Evolutionary conservation across 2,797 vertebrate species (phyloP), one percentile per base, ranked within the genome.

Genomic region (Bovichtus diacanthus): DNA sequence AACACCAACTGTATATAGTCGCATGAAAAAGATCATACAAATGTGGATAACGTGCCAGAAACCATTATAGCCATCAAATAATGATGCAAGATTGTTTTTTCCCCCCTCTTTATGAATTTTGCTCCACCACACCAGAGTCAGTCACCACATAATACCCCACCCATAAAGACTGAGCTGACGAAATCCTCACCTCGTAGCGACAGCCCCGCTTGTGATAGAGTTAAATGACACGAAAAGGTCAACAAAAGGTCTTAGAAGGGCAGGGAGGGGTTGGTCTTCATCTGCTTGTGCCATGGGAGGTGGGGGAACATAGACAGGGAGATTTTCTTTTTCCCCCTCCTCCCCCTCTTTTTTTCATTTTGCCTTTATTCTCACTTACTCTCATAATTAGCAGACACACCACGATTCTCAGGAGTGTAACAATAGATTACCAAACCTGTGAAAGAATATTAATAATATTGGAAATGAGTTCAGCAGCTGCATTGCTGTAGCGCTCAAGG

Each of bases 161-260:
- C 60, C 64, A 58, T 34, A 68, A 59, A 44, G 59, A 58, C 53
- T 34, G 53, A 83, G 68, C 21, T 81, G 71, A 88, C 41, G 82
- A 44, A 80, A 78, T 72, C 77, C 74, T 78, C 76, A 82, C 62
- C 83, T 82, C 74, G 16, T 44, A 47, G 67, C 11, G 6, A 88
- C 79, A 83, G 76, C 19, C 76, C 61, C 79, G 70, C 82, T 87
- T 83, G 84, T 89, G 78, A 90, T 64, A 38, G 65, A 82, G 79
- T 80, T 75, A 90, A 88, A 87, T 84, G 87, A 93, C 88, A 88
- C 60, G 41, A 62, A 94, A 95, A 94, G 93, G 93, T 92, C 93
- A 93, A 38, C 63, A 44, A 94, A 95, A 94, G 93, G 94, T 93
- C 90, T 88, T 68, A 78, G 81, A 92, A 91, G 89, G 90, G 87